Conservation (phyloP, 2,888 invertebrate species). For the Coecobrya sp. region DNA sequence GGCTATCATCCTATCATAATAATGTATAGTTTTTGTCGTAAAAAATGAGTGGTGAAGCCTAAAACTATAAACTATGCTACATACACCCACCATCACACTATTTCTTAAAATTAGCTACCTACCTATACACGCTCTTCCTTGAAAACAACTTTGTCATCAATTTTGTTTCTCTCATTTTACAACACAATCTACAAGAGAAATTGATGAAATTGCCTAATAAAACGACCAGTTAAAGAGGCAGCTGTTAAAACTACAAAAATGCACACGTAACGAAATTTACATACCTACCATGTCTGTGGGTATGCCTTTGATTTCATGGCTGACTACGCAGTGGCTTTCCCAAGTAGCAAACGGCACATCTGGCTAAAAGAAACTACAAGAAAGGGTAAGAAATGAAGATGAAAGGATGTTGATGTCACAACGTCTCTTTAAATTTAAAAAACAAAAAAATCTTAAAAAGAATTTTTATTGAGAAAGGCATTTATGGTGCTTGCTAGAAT, state of each 20-base stretch:
- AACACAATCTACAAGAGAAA: not conserved
- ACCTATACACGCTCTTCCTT: not conserved
- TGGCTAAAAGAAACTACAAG: not conserved
- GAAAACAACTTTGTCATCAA: not conserved
- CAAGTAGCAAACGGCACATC: not conserved
- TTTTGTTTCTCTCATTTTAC: not conserved
- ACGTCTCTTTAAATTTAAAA: not conserved
- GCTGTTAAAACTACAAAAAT: not conserved
- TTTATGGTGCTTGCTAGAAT: not conserved
- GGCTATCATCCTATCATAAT: not conserved
- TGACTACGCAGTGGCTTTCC: not conserved
- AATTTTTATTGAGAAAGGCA: not conserved
- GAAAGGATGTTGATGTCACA: not conserved
- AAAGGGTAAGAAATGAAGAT: not conserved
- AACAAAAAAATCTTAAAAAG: not conserved
- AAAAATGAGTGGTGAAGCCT: not conserved
- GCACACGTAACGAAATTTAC: not conserved
- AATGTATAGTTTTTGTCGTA: not conserved
- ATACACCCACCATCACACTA: not conserved
- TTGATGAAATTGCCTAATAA: not conserved
- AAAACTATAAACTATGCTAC: not conserved
- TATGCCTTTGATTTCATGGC: not conserved
- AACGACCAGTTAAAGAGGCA: not conserved
- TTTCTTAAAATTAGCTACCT: not conserved
- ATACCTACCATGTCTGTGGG: too few species aligned